Base-by-base conservation (phyloP, 1,140 invertebrate genomes). In the Choristoneura fumiferana region DNA sequence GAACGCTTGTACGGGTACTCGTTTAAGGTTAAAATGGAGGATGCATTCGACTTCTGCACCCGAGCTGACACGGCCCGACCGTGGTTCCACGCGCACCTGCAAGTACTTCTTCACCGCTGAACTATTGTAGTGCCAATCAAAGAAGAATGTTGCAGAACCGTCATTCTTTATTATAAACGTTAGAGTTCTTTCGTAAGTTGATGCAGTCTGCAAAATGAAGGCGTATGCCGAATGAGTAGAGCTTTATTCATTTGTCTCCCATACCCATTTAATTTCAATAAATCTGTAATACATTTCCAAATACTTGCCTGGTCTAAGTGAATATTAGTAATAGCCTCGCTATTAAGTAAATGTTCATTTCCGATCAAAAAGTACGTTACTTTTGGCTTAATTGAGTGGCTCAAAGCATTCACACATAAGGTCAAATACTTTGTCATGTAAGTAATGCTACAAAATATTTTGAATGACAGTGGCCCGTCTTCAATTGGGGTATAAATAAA, bases 131-230 rank as follows among this genome's bases (percentile, higher is more conserved):
- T 69, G 60, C 85, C 85, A 88, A 10, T 87, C 78, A 58, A 78
- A 87, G 54, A 76, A 83, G 66, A 88, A 88, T 5, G 84, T 81
- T 9, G 84, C 80, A 0, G 85, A 88, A 0, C 85, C 85, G 36
- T 86, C 78, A 45, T 88, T 88, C 53, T 69, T 84, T 63, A 88
- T 80, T n/a, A 57, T 73, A 58, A 88, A 88, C 9, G 76, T 73
- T 55, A 88, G 76, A 8, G 64, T 80, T 36, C 84, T 71, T 58
- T 85, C 77, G 35, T 88, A 88, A 8, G 84, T 84, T n/a, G 84
- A 87, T 2, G 80, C 84, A 38, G 84, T 87, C 85, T 88, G 55
- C 33, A 61, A 43, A 52, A 49, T 40, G 39, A 57, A 10, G 35
- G 40, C 39, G 38, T 56, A 12, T 10, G 40, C n/a, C 5, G 12